Conservation (phyloP, 2,797 vertebrate species). For the Spatula versicolor region DNA sequence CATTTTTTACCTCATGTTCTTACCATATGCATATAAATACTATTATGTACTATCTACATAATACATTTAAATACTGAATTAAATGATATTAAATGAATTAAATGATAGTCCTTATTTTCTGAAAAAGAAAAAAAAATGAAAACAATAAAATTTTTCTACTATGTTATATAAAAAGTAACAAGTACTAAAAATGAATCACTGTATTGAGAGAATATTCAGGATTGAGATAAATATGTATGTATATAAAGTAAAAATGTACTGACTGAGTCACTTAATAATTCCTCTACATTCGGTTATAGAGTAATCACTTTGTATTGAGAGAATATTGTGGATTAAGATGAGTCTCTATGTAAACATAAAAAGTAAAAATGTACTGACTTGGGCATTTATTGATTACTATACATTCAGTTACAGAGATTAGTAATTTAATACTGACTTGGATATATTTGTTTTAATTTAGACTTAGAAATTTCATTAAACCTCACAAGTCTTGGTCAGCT, state of each 20-base stretch:
- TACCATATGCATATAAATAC: background rate
- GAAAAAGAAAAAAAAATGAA: background rate
- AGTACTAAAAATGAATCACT: background rate
- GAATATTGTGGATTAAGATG: background rate
- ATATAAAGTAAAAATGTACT: background rate
- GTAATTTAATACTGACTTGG: background rate
- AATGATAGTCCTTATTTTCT: background rate
- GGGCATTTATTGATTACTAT: background rate
- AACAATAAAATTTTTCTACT: background rate
- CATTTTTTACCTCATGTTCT: background rate
- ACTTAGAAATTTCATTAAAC: background rate
- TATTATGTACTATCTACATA: no score
- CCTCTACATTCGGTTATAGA: conserved; percentile 4
- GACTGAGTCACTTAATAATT: background rate
- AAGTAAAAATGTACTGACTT: background rate
- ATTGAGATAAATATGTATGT: background rate
- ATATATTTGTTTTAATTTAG: conserved; percentile 14
- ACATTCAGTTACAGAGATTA: conserved; percentile 19
- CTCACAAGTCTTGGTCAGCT: background rate
- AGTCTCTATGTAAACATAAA: background rate
- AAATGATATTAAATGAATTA: background rate
- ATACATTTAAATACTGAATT: background rate
- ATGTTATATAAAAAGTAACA: background rate
- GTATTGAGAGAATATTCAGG: background rate
- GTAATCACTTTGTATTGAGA: background rate